Percentiles rank a stretch among this genome's conserved stretches.
phyloP scores from a whole-genome alignment of 2,888 invertebrate genomes.

The Diplazon laetatorius region DNA sequence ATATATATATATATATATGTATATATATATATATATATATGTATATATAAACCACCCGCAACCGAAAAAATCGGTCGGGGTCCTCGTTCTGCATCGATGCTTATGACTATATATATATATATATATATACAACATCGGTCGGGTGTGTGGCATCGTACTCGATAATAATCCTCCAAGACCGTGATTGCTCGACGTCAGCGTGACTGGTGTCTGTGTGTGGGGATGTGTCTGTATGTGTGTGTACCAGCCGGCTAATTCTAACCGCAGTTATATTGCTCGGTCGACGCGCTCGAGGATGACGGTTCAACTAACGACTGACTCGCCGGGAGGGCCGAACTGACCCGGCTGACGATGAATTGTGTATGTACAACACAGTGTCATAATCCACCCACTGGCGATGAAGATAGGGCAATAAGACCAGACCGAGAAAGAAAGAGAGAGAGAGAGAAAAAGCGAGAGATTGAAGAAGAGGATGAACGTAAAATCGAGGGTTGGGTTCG shows the following conservation, averaged over 20 bases:
- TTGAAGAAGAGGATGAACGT: no score
- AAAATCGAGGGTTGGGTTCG: slow-evolving; percentile 1
- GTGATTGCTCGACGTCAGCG: slow-evolving; percentile 42
- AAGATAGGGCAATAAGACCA: no score
- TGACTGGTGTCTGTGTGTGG: no score
- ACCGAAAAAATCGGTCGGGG: slow-evolving; percentile 28
- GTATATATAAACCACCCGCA: slow-evolving; percentile 20
- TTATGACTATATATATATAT: no score
- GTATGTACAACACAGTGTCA: slow-evolving; percentile 33
- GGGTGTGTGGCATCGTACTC: slow-evolving; percentile 12
- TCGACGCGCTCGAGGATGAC: slow-evolving; percentile 31
- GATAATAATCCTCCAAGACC: slow-evolving; percentile 22
- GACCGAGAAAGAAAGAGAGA: no score
- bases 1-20: no score
- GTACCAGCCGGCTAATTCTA: slow-evolving; percentile 52
- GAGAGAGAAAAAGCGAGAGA: no score
- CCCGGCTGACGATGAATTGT: slow-evolving; percentile 39
- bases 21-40: no score
- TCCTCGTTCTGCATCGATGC: background rate
- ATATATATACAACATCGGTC: no score
- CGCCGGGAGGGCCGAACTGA: slow-evolving; percentile 37
- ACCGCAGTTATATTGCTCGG: slow-evolving; percentile 34
- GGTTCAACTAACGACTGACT: slow-evolving; percentile 51
- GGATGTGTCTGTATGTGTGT: no score
- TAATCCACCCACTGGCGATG: slow-evolving; percentile 5